A percentile compares a stretch with the other conserved stretches of the same genome.
These are phyloP conservation scores for Phaedon cochleariae DNA, from an alignment of 2,888 invertebrate genomes.

Conservation along the genomic window DNA sequence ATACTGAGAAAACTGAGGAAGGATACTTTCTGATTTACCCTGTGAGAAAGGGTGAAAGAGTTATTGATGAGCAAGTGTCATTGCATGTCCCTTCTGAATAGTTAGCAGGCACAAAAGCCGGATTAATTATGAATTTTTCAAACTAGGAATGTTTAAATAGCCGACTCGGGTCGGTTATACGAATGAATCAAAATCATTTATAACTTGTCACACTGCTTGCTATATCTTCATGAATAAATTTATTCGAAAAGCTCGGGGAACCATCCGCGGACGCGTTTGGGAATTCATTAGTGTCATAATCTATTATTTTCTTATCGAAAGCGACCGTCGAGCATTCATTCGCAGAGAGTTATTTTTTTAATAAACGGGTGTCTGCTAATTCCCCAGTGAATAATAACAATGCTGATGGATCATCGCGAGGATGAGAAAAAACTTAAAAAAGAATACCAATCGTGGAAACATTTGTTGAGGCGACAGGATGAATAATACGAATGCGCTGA, in stretches of 20 bases:
- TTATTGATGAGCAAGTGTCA: slow-evolving; percentile 5
- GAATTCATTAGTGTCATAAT: slow-evolving; percentile 23
- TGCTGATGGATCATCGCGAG: neutral
- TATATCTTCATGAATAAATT: slow-evolving; percentile 24
- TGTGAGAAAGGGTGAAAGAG: neutral
- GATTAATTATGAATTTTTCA: slow-evolving; percentile 38
- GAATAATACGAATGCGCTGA: neutral
- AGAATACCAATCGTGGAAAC: neutral
- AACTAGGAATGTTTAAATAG: slow-evolving; percentile 13
- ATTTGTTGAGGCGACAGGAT: neutral
- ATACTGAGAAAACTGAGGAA: too few species aligned
- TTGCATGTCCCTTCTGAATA: neutral
- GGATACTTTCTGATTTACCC: neutral
- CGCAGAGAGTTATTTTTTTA: neutral
- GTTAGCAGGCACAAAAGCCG: slow-evolving; percentile 23
- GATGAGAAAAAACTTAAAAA: too few species aligned
- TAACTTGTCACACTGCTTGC: slow-evolving; percentile 24
- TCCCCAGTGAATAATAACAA: neutral
- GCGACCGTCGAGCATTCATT: neutral
- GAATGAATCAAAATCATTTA: slow-evolving; percentile 25
- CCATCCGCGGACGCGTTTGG: slow-evolving; percentile 8
- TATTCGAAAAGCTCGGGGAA: neutral
- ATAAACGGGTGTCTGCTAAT: neutral
- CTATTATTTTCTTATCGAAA: slow-evolving; percentile 25
- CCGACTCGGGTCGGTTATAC: neutral